Base-by-base conservation (phyloP, 2,113 vertebrate genomes). In the Melanerpes aurifrons region DNA sequence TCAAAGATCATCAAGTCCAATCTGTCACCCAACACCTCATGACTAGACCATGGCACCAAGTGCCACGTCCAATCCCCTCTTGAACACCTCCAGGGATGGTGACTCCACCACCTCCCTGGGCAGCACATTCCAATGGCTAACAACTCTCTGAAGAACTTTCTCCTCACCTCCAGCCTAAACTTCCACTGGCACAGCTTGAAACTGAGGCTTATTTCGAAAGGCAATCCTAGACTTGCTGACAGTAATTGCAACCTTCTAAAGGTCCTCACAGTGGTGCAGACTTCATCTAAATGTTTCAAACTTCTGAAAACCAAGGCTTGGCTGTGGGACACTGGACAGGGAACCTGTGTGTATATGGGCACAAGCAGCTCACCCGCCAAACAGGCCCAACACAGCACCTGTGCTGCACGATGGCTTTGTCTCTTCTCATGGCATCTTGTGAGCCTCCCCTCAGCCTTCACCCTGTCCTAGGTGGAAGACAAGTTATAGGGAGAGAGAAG, bases 361-460 rank as follows among this genome's bases (percentile, higher is more conserved):
- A 7, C 0, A 1, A 15, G 53, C 24, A 57, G 48, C 43, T 25
- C 9, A n/a, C 6, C 32, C 47, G 7, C 29, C 3, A 2, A 79
- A 68, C 25, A 73, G 88, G 37, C 31, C 45, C 43, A 84, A 45
- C 48, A 67, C 10, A 59, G 19, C 35, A 56, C 35, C 26, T 14
- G 17, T 54, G 32, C 73, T n/a, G 7, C 48, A 6, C 9, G 24
- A 74, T 53, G 68, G 11, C 37, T 72, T 72, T 72, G 11, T 62
- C 35, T 82, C 35, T 70, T 59, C 78, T 78, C 6, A 1, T 20
- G 43, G 58, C 12, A 84, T 75, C 75, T 91, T 32, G 26, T 8
- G 26, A 48, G 10, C 35, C 35, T 66, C 43, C 4, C 6, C 17
- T 86, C 8, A 16, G 40, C 48, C 35, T 90, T 66, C 2, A 0